These are phyloP conservation scores for Zaprionus kolodkinae DNA, from an alignment of 1,140 invertebrate species.

Conservation along the genomic window DNA sequence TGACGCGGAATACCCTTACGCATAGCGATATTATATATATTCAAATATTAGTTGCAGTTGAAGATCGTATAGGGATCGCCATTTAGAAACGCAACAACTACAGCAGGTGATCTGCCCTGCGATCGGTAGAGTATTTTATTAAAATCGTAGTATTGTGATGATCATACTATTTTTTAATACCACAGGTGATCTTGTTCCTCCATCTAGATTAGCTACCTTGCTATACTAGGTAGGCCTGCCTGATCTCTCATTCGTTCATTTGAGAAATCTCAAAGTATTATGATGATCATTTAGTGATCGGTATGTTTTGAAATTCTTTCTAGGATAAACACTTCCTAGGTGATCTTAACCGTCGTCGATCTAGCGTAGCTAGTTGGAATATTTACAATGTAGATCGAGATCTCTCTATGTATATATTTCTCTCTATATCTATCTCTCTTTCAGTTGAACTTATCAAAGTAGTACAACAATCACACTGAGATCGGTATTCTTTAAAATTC, in stretches of 20 bases:
- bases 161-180: background rate
- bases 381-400: too few relatives aligned
- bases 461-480: too few relatives aligned
- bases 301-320: background rate
- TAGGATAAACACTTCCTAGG: background rate
- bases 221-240: background rate
- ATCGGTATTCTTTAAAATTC: too few relatives aligned
- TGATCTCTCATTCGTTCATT: background rate
- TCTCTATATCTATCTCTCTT: too few relatives aligned
- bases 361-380: too few relatives aligned
- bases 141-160: background rate
- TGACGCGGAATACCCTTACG: slow-evolving; percentile 2
- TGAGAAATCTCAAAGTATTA: background rate
- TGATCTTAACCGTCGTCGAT: too few relatives aligned
- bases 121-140: too few relatives aligned
- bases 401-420: too few relatives aligned
- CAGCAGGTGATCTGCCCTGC: too few relatives aligned
- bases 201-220: background rate
- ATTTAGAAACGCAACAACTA: too few relatives aligned
- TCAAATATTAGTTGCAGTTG: background rate
- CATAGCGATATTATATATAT: background rate
- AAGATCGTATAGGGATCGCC: too few relatives aligned
- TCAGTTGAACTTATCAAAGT: too few relatives aligned
- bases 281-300: background rate
- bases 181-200: background rate